These are phyloP conservation scores for Cryptotis parvus DNA, from an alignment of 2,113 vertebrate species.

Conservation along the genomic window DNA sequence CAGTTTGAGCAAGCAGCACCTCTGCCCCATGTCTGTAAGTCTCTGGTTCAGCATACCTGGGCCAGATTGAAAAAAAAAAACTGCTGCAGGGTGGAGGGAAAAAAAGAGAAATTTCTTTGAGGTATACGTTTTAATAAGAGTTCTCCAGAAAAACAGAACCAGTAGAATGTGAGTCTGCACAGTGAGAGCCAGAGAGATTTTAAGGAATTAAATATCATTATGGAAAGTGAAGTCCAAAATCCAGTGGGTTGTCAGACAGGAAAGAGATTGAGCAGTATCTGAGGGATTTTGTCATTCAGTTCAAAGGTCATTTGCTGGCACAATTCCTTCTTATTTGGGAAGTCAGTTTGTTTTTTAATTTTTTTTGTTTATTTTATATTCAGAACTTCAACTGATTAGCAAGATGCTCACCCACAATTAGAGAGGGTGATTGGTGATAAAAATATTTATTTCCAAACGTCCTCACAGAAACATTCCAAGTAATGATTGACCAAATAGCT, in stretches of 20 bases:
- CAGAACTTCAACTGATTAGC: neutral
- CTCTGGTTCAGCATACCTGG: too few species aligned
- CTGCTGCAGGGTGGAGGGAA: too few species aligned
- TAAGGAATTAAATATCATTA: neutral
- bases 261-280: neutral
- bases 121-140: neutral
- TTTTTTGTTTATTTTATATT: neutral
- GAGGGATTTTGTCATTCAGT: neutral
- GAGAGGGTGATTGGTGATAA: neutral
- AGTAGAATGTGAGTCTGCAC: neutral
- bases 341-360: neutral
- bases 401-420: neutral
- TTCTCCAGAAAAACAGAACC: conserved; percentile 2
- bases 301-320: neutral
- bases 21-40: too few species aligned
- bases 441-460: conserved; percentile 40
- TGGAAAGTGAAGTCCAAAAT: neutral
- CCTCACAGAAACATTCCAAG: conserved; percentile 3
- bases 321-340: neutral
- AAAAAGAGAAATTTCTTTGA: neutral
- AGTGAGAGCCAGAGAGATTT: neutral
- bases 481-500: conserved; percentile 27
- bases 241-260: neutral
- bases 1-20: too few species aligned
- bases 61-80: too few species aligned